A percentile compares a stretch with the other conserved stretches of the same genome.
phyloP scores from a whole-genome alignment of 2,797 vertebrate genomes.

The Limosa lapponica region DNA sequence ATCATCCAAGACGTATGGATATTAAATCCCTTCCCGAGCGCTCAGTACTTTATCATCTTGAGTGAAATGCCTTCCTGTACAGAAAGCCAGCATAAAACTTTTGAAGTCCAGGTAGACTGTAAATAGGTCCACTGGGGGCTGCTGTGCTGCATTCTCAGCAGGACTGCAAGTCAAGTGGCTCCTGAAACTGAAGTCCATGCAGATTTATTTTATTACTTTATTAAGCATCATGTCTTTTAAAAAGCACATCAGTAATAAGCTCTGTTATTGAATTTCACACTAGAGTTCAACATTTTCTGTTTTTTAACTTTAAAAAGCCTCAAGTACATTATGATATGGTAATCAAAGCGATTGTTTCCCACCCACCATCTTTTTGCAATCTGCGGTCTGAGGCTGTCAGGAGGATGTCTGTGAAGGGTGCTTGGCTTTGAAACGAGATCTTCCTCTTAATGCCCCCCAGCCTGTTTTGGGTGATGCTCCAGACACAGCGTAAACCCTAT shows the following conservation, averaged over 20 bases:
- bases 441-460: background rate
- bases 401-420: background rate
- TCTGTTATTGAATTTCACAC: background rate
- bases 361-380: background rate
- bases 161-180: background rate
- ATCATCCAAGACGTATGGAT: background rate
- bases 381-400: background rate
- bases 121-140: background rate
- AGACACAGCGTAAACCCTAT: background rate
- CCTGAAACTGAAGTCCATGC: background rate
- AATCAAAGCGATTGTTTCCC: background rate
- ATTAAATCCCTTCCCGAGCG: background rate
- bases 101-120: background rate
- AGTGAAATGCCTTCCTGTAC: background rate
- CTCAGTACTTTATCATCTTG: background rate
- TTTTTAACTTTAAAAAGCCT: constrained; percentile 2
- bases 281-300: background rate
- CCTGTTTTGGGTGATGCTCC: background rate
- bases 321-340: background rate
- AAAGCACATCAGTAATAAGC: background rate
- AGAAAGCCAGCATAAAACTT: background rate
- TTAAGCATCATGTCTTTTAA: background rate
- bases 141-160: background rate
- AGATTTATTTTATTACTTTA: background rate
- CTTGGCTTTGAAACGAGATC: background rate